A percentile compares a stretch with the other conserved stretches of the same genome.
Evolutionary conservation across 2,797 vertebrate species (phyloP).

Genomic region (Thripadectes ignobilis): DNA sequence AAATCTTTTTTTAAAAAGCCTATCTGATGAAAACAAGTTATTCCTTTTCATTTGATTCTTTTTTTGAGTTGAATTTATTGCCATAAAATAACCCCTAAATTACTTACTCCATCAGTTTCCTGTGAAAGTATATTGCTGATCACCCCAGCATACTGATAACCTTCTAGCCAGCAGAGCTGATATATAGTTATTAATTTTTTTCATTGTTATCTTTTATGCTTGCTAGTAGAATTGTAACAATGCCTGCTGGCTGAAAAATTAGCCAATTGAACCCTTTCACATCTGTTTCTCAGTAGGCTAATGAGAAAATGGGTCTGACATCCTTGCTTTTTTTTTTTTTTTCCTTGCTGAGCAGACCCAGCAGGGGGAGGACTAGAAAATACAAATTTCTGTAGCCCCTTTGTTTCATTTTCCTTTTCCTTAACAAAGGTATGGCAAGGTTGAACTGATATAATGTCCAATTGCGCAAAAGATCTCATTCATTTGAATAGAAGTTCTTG

Average conservation of each 20-base stretch:
- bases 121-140: not conserved
- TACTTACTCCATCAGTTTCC: not conserved
- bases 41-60: not conserved
- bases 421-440: not conserved
- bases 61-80: not conserved
- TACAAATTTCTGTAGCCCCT: not conserved
- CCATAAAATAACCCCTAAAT: not conserved
- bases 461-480: not conserved
- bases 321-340: not conserved
- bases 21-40: not conserved
- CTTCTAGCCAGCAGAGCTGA: not conserved
- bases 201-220: not conserved
- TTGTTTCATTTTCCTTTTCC: not conserved
- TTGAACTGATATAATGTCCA: not conserved
- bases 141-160: not conserved
- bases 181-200: not conserved
- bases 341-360: not conserved
- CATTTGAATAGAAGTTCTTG: not conserved
- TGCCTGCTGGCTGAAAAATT: conserved; percentile 44
- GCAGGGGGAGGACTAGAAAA: not conserved
- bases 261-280: not conserved
- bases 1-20: not conserved
- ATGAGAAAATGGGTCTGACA: conserved; percentile 15
- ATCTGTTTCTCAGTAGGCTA: conserved; percentile 21
- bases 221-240: not conserved